Evolutionary conservation across 2,113 vertebrate species (phyloP), one percentile per base, ranked within the genome.

Genomic region (Todiramphus saurophagus): DNA sequence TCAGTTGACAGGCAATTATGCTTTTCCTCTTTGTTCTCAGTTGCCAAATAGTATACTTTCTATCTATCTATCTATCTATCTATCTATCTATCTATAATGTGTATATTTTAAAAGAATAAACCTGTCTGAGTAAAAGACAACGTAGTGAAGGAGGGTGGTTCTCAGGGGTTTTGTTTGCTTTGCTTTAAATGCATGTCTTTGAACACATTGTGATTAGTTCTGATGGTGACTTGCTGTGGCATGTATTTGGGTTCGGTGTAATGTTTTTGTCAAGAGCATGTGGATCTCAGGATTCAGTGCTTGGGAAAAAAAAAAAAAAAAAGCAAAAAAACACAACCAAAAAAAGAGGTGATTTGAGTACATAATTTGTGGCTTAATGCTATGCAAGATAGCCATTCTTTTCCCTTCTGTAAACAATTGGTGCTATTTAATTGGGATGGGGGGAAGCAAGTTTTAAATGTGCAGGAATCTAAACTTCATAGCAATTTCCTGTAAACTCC

Each of bases 401-500:
- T 75, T 59, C 50, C 35, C 23, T 72, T 79, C 35, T 87, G 13
- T 51, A 72, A 93, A 46, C 66, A 68, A 10, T 28, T 35, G 17
- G 11, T 17, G 41, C 30, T 58, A 23, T 70, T 93, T 70, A 10
- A 41, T 91, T 89, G 27, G 62, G n/a, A 50, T 48, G 31, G 13
- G 24, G 16, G 69, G 56, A 88, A 89, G 64, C 56, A 55, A 75
- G 67, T 70, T 94, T 84, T 39, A 78, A 89, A 72, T 43, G 33
- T 81, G 55, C 75, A 83, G 86, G 73, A 96, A 81, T 89, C 64
- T 81, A 30, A 93, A 85, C 63, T 83, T 92, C 23, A 24, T 16
- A 70, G 86, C 58, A 94, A 27, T 92, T 96, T 95, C 94, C 92
- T 95, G 76, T 84, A 74, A 92, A 74, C 64, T 92, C 79, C 72